A percentile compares a stretch with the other conserved stretches of the same genome.
Evolutionary conservation across 2,113 vertebrate species (phyloP).

Genomic region (Stictonetta naevosa): DNA sequence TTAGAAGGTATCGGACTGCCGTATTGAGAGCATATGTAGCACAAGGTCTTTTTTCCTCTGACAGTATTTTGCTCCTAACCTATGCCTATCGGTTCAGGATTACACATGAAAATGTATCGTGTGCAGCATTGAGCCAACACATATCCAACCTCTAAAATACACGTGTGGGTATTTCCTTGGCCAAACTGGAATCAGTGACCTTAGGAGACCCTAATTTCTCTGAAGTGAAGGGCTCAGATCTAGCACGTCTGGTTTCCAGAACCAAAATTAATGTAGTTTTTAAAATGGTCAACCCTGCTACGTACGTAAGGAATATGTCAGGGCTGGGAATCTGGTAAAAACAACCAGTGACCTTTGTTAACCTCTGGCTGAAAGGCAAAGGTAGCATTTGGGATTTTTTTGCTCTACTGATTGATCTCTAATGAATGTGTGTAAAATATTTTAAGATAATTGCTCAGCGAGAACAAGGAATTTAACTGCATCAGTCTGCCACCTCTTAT

Average conservation of each 20-base stretch:
- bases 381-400: background rate
- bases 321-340: background rate
- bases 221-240: background rate
- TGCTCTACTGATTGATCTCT: background rate
- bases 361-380: background rate
- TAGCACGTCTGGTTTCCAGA: background rate
- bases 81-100: background rate
- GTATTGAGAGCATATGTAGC: background rate
- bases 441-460: background rate
- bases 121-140: background rate
- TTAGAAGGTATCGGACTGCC: background rate
- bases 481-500: background rate
- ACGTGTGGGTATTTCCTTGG: background rate
- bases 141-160: background rate
- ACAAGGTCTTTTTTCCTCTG: background rate
- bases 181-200: background rate
- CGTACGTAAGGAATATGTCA: background rate
- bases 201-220: constrained; percentile 10
- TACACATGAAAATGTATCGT: background rate
- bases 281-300: background rate
- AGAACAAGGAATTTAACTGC: background rate
- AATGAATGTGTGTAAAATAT: background rate
- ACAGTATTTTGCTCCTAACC: background rate
- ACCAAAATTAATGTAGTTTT: background rate
- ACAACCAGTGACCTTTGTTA: background rate